Evolutionary conservation across 1,140 invertebrate species (phyloP).

Genomic region (Melitaea cinxia): DNA sequence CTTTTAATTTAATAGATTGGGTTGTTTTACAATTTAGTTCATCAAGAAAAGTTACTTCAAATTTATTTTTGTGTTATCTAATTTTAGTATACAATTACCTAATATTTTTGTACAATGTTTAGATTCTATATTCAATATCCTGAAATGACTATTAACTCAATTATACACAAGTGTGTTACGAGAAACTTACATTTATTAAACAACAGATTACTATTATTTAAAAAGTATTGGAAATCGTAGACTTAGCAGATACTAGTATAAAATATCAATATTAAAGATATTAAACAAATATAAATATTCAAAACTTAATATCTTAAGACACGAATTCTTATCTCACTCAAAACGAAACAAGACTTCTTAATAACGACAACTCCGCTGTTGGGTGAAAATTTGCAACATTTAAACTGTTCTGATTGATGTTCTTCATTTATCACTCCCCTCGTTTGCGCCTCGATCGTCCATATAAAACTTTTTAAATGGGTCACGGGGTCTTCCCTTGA

Average conservation of each 20-base stretch:
- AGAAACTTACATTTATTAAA: no score
- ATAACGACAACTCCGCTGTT: conserved; percentile 55
- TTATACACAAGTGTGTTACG: no score
- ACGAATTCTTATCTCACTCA: conserved; percentile 22
- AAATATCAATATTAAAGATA: no score
- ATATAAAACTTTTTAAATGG: conserved; percentile 79
- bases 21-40: not conserved
- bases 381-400: conserved; percentile 72
- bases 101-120: no score
- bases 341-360: conserved; percentile 43
- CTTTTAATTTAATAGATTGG: not conserved
- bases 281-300: not conserved
- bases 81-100: no score
- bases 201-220: no score
- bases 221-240: no score
- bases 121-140: no score
- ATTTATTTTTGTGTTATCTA: no score
- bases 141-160: no score
- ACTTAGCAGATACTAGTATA: no score
- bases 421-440: conserved; percentile 78
- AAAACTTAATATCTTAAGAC: conserved; percentile 1
- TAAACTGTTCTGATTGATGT: conserved; percentile 78
- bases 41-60: no score
- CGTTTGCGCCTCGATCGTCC: conserved; percentile 57
- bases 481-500: conserved; percentile 74